Conservation (phyloP, 2,113 vertebrate genomes). For the Lampris megalopsis region DNA sequence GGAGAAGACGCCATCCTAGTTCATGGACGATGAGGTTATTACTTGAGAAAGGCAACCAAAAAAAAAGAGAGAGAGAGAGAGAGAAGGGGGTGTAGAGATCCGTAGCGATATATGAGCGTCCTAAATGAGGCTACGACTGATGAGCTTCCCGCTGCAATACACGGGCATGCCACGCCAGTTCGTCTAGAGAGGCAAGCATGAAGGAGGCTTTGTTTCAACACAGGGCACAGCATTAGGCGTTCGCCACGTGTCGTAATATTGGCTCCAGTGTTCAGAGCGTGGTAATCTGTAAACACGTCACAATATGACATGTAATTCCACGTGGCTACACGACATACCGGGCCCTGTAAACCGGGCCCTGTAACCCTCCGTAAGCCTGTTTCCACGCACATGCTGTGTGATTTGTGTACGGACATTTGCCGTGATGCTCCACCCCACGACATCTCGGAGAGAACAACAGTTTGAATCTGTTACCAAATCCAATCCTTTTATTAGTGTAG, state of each 20-base stretch:
- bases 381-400: constrained; percentile 14
- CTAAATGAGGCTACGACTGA: constrained; percentile 54
- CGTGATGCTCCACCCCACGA: constrained; percentile 26
- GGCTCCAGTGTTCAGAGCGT: constrained; percentile 15
- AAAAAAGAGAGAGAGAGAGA: background rate
- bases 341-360: background rate
- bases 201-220: constrained; percentile 18
- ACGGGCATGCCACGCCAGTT: constrained; percentile 14
- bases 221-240: constrained; percentile 21
- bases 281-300: constrained; percentile 36
- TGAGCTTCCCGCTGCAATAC: constrained; percentile 42
- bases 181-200: constrained; percentile 14
- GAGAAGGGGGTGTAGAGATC: background rate
- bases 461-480: constrained; percentile 11
- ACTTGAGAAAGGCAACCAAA: constrained; percentile 30
- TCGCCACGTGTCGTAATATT: constrained; percentile 22
- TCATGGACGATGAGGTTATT: constrained; percentile 46
- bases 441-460: background rate
- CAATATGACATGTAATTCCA: constrained; percentile 45
- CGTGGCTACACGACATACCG: constrained; percentile 42
- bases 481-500: constrained; percentile 22
- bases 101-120: constrained; percentile 29
- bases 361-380: background rate
- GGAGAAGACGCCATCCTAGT: constrained; percentile 35
- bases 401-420: constrained; percentile 12